Base-by-base conservation (phyloP, 2,888 invertebrate genomes). In the Pogonocherus hispidulus region DNA sequence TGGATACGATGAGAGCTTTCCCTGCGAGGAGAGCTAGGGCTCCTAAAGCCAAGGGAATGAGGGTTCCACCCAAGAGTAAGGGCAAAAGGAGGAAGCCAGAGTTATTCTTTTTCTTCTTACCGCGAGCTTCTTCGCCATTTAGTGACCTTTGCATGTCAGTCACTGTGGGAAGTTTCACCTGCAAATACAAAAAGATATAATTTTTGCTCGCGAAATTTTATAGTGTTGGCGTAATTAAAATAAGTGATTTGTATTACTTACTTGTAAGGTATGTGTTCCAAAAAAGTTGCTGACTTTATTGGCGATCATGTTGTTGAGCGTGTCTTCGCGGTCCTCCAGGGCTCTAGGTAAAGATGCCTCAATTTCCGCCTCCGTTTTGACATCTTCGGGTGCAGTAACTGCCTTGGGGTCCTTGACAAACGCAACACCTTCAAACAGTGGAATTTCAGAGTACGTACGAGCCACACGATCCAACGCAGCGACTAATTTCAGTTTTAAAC, bases 1-100 rank as follows among this genome's bases (percentile, higher is more conserved):
- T 95, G 73, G 94, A 94, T 54, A 95, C 93, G 77, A 95, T 94
- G 72, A 95, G 85, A 46, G 95, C 95, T 84, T 95, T 95, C 76
- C 95, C 95, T 47, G 95, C 94, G 63, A 95, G 84, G 57, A 95
- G 88, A 18, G 94, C 94, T 22, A 95, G 84, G 6, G 94, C 94
- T 67, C 94, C 95, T 69, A 94, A 91, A 1, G 94, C 94, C 60
- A 95, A 86, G 3, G 95, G 95, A 46, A 95, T 91, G 82, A 95
- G 86, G 78, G 94, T 94, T 62, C 94, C 94, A 66, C 92, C 93
- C 73, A 94, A 90, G 75, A 95, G 88, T 70, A 95, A 86, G 3
- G 95, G 94, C 79, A 95, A 91, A 79, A 94, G 90, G 54, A 95
- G 87, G 67, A 93, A 88, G 3, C 93, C 92, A 19, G 91, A 91